Conservation (phyloP, 2,888 invertebrate species). For the Brachylomia viminalis region DNA sequence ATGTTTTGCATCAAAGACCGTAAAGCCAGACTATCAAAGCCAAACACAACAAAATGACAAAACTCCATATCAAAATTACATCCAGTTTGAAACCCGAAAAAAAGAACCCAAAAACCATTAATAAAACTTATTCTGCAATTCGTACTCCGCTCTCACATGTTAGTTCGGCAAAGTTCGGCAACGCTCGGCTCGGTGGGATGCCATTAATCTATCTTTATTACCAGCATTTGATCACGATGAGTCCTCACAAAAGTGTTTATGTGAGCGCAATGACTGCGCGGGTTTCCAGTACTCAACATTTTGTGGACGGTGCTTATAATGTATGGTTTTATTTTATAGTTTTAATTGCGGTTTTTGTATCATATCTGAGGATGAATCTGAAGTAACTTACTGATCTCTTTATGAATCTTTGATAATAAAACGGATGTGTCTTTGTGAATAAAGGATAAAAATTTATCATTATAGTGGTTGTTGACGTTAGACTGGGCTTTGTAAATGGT, state of each 20-base stretch:
- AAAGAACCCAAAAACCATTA: slow-evolving; percentile 38
- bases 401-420: neutral
- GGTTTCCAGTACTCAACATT: slow-evolving; percentile 65
- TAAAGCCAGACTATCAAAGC: neutral
- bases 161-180: slow-evolving; percentile 62
- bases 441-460: neutral
- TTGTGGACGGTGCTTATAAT: slow-evolving; percentile 56
- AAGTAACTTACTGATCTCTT: neutral
- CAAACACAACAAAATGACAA: neutral
- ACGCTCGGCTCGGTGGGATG: slow-evolving; percentile 66
- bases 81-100: slow-evolving; percentile 26
- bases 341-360: slow-evolving; percentile 17
- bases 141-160: slow-evolving; percentile 57
- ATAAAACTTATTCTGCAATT: slow-evolving; percentile 63
- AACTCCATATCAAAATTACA: slow-evolving; percentile 14
- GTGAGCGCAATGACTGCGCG: slow-evolving; percentile 79
- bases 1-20: neutral
- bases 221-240: slow-evolving; percentile 83
- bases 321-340: slow-evolving; percentile 57
- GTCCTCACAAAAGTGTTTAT: slow-evolving; percentile 84
- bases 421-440: neutral
- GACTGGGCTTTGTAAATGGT: too few species aligned
- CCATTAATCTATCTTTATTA: slow-evolving; percentile 88
- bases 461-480: too few species aligned
- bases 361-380: neutral